These are phyloP conservation scores for Eulemur macaco DNA, from an alignment of 2,113 vertebrate species.

Conservation along the genomic window DNA sequence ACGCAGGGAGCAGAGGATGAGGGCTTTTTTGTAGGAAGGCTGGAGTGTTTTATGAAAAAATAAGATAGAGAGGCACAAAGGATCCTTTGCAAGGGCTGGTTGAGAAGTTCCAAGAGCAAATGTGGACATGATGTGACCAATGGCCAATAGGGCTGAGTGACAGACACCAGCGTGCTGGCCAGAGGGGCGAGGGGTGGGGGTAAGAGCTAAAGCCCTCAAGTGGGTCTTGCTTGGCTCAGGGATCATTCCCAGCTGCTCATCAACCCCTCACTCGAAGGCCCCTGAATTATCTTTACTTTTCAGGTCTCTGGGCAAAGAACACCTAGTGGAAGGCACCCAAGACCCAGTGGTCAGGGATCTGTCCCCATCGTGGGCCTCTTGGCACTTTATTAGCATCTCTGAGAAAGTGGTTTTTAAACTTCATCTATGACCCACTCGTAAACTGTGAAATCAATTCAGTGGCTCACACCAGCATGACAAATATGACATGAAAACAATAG, in stretches of 20 bases:
- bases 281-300: background rate
- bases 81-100: background rate
- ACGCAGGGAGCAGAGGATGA: rapidly evolving
- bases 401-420: background rate
- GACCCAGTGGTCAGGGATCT: background rate
- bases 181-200: background rate
- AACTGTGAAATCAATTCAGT: background rate
- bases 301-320: background rate
- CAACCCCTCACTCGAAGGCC: too few species aligned
- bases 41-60: background rate
- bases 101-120: background rate
- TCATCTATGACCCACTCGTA: background rate
- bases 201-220: rapidly evolving
- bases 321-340: background rate
- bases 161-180: background rate
- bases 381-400: background rate
- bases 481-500: background rate
- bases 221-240: background rate
- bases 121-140: too few species aligned
- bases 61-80: background rate
- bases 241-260: background rate
- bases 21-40: background rate
- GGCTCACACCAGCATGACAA: background rate
- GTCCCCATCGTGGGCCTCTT: too few species aligned
- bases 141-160: background rate